Base-by-base conservation (phyloP, 2,888 invertebrate genomes). In the Trachelus troglodyta region DNA sequence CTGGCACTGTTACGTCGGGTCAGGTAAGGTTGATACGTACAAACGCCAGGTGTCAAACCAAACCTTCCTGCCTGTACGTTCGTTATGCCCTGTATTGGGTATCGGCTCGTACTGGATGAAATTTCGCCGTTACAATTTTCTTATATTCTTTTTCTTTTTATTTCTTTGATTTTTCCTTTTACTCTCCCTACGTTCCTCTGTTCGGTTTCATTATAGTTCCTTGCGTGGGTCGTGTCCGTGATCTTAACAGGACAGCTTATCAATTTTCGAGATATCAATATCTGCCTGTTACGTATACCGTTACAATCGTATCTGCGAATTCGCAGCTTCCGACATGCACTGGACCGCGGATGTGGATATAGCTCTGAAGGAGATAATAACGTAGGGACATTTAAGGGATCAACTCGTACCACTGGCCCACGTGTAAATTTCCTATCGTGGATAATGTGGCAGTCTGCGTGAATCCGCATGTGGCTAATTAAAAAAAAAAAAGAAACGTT, bases 1-100 rank as follows among this genome's bases (percentile, higher is more conserved):
- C 77, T 68, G 37, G 78, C 77, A 78, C 69, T 35, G 69, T 79
- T 84, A 74, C 76, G 78, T 76, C 76, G 80, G 84, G 81, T 81
- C 79, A 79, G 75, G 75, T 74, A 56, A 77, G 75, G 34, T 11
- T 33, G 74, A 34, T 34, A 35, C n/a, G 69, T 15, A 34, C 3
- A 31, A 31, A 35, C 35, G 33, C 84, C 84, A 84, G 84, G 83
- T 84, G 84, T 33, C 75, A 31, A 15, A 23, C 56, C 56, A 68
- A 75, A 75, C 75, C 33, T 56, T 40, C 33, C 30, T 75, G 31
- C 23, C 23, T 68, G 31, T 15, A 75, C 40, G 33, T 15, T 75
- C 75, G 12, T 23, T 56, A 9, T 23, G 23, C 23, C 56, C 9
- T 56, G 23, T 23, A 23, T 56, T 9, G 23, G 23, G 2, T 23